These are phyloP conservation scores for Podiceps cristatus DNA, from an alignment of 2,113 vertebrate species.

Conservation along the genomic window DNA sequence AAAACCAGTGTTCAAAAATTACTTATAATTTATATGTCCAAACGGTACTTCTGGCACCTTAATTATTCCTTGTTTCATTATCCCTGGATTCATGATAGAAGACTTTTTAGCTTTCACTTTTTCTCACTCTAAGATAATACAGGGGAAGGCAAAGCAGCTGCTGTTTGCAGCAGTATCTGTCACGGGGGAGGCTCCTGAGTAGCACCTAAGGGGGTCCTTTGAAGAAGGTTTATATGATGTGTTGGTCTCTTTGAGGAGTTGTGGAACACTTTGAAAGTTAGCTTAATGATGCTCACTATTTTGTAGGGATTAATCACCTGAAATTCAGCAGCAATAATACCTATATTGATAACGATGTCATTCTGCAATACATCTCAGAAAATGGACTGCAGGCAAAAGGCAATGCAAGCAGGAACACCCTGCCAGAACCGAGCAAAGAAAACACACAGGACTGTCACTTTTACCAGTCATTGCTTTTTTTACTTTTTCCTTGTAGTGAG, in stretches of 20 bases:
- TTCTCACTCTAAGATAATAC: background rate
- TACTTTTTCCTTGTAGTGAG: background rate
- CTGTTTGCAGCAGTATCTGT: background rate
- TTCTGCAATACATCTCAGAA: background rate
- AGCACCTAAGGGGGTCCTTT: background rate
- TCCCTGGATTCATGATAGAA: background rate
- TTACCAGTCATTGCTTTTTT: background rate
- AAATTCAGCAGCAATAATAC: background rate
- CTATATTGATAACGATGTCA: background rate
- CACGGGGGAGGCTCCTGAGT: background rate
- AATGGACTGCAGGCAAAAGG: background rate
- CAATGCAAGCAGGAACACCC: background rate
- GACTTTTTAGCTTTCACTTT: background rate
- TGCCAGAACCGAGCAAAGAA: background rate
- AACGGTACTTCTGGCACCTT: constrained; percentile 32
- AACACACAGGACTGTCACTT: background rate
- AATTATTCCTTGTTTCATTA: constrained; percentile 17
- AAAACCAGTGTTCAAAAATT: background rate
- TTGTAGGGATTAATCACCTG: background rate
- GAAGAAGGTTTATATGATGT: background rate
- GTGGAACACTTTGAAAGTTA: background rate
- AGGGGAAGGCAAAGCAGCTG: background rate
- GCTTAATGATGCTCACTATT: background rate
- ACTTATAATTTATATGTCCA: constrained; percentile 18
- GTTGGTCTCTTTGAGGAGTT: background rate